phyloP scores from a whole-genome alignment of 1,140 invertebrate species.

The Drosophila cardini region DNA sequence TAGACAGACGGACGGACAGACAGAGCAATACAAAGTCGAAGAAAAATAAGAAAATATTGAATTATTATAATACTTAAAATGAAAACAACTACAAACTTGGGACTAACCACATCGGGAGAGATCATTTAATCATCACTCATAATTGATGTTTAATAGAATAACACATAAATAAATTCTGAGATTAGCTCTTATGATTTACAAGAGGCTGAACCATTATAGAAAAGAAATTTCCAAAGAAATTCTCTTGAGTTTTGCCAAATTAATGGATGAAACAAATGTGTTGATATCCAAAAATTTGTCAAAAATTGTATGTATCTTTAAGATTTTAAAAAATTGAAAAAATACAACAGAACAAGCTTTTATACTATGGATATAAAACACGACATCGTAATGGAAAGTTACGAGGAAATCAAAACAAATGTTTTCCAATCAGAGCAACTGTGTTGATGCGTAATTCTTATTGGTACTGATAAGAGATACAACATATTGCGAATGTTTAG shows the following conservation, averaged over 20 bases:
- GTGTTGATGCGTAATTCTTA: background rate
- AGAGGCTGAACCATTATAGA: background rate
- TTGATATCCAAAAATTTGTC: background rate
- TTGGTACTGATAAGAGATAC: constrained; percentile 16
- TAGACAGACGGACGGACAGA: background rate
- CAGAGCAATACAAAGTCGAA: constrained; percentile 36
- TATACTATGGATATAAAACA: too few relatives aligned
- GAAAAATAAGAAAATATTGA: constrained; percentile 51
- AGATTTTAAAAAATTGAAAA: too few relatives aligned
- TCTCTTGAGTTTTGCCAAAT: background rate
- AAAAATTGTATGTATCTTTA: background rate
- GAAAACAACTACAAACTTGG: constrained; percentile 45
- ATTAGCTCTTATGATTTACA: constrained; percentile 3
- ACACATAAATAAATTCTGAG: background rate
- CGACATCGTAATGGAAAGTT: too few relatives aligned
- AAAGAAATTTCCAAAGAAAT: background rate
- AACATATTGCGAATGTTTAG: background rate
- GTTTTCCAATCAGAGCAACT: background rate
- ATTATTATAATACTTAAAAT: constrained; percentile 72
- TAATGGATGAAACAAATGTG: background rate
- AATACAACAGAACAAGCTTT: too few relatives aligned
- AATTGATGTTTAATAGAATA: background rate
- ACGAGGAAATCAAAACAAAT: background rate
- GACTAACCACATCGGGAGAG: constrained; percentile 41
- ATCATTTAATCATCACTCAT: constrained; percentile 50